Percentiles rank a stretch among this genome's conserved stretches.
Conservation (phyloP, 2,797 vertebrate genomes). For the Mionectes olivaceus region DNA sequence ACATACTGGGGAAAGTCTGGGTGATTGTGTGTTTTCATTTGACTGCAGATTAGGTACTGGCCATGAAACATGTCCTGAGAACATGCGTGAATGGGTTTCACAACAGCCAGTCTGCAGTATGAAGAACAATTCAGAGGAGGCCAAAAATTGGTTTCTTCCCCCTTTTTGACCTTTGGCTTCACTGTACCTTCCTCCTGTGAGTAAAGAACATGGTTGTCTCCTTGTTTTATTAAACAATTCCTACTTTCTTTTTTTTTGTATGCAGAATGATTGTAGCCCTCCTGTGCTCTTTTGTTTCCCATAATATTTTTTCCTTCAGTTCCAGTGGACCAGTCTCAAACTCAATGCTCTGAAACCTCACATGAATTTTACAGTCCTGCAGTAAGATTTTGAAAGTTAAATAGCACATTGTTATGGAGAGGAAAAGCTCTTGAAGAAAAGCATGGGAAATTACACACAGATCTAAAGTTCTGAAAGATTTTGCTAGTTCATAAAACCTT, state of each 20-base stretch:
- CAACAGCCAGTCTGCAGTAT: neutral
- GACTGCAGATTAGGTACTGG: neutral
- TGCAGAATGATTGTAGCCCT: neutral
- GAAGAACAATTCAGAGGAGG: neutral
- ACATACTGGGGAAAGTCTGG: neutral
- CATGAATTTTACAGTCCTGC: neutral
- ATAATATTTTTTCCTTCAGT: neutral
- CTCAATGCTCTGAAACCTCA: neutral
- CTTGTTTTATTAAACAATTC: neutral
- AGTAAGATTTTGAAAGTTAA: conserved; percentile 37
- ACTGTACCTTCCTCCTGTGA: neutral
- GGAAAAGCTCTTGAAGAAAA: conserved; percentile 10
- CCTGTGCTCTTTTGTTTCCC: neutral
- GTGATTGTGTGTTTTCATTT: neutral
- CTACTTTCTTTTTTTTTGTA: neutral
- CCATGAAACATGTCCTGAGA: neutral
- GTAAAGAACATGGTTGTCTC: neutral
- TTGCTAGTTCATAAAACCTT: conserved; percentile 30
- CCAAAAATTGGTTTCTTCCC: neutral
- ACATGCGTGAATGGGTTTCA: neutral
- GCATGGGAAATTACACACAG: neutral
- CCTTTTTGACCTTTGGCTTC: neutral
- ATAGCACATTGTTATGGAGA: conserved; percentile 32
- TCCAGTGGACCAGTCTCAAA: neutral
- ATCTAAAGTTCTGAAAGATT: conserved; percentile 33